Percentiles rank a stretch among this genome's conserved stretches.
Conservation (phyloP, 2,888 invertebrate genomes). For the Synergus umbraculus region DNA sequence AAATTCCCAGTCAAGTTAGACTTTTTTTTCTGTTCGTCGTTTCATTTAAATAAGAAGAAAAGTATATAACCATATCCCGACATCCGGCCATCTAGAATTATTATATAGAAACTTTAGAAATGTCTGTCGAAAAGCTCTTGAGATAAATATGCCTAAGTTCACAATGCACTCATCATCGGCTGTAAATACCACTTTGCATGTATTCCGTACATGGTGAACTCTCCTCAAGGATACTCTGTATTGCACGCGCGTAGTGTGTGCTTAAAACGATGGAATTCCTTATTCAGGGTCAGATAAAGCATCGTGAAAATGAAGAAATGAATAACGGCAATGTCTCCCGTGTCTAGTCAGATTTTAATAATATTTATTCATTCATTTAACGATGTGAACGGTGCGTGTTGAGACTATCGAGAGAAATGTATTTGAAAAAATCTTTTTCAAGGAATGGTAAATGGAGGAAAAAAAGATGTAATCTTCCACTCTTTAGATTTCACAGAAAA, state of each 20-base stretch:
- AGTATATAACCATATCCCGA: no score
- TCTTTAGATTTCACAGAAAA: no score
- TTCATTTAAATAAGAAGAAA: constrained; percentile 7
- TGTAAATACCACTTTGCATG: constrained; percentile 5
- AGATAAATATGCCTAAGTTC: background rate
- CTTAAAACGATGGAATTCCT: constrained; percentile 29
- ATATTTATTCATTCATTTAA: constrained; percentile 19
- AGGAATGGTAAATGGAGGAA: no score
- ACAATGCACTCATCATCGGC: constrained; percentile 7
- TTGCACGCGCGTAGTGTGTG: constrained; percentile 23
- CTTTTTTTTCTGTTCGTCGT: constrained; percentile 18
- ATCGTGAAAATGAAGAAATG: constrained; percentile 23
- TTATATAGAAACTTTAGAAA: background rate
- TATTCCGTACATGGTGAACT: constrained; percentile 23
- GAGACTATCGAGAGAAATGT: no score
- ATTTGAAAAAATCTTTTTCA: no score
- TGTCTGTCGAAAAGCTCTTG: background rate
- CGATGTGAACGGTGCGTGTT: background rate
- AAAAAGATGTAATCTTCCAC: no score
- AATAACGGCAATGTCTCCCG: constrained; percentile 6
- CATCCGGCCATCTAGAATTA: background rate
- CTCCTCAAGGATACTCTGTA: constrained; percentile 25
- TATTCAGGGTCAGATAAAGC: constrained; percentile 21
- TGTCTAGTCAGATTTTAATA: background rate
- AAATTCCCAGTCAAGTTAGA: background rate